Conservation (phyloP, 2,113 vertebrate genomes). For the Meriones unguiculatus region DNA sequence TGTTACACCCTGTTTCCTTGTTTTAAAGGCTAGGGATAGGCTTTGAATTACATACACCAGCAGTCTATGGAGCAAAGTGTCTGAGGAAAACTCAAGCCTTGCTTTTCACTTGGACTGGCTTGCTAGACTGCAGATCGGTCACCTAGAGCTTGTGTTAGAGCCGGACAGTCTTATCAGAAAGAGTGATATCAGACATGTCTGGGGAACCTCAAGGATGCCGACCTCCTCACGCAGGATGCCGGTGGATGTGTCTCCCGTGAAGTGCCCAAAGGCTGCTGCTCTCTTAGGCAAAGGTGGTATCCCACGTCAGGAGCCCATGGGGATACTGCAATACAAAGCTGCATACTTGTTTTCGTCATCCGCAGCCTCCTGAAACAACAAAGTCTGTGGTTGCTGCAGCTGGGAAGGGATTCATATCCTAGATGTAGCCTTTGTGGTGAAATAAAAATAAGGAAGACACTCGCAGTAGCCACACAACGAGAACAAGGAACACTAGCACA, state of each 20-base stretch:
- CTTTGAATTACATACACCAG: neutral
- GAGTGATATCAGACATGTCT: neutral
- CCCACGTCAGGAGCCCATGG: neutral
- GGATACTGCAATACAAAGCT: fast-evolving
- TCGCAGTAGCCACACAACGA: neutral
- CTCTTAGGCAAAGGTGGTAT: neutral
- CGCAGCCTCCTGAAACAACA: neutral
- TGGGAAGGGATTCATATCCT: fast-evolving
- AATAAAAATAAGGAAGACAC: neutral
- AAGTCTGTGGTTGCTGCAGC: neutral
- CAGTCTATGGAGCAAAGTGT: neutral
- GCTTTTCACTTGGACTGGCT: neutral
- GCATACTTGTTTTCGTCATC: neutral
- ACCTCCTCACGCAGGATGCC: neutral
- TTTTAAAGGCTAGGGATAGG: neutral
- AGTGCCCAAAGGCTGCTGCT: fast-evolving
- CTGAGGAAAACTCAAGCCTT: neutral
- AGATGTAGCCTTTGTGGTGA: no score
- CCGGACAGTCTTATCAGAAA: neutral
- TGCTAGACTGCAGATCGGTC: neutral
- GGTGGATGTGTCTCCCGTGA: neutral
- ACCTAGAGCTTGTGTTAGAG: neutral
- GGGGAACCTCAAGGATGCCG: no score
- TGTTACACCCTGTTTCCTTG: neutral
- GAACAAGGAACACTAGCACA: neutral